Conservation (phyloP, 2,888 invertebrate species). For the Xestoiulus laeticollis region DNA sequence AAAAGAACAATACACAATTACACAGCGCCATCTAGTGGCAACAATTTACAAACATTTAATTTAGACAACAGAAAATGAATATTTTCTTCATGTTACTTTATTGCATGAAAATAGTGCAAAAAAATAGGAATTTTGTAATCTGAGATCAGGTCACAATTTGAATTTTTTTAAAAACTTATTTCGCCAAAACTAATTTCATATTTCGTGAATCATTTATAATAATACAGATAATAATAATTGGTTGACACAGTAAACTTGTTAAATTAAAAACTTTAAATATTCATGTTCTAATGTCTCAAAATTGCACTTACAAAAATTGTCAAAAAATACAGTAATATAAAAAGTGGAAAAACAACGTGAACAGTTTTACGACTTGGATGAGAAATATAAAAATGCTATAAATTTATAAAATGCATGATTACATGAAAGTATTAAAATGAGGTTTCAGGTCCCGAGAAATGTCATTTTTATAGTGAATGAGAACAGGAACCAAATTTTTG, state of each 20-base stretch:
- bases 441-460: constrained; percentile 11
- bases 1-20: too few species aligned
- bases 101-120: too few species aligned
- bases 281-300: not conserved
- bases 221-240: not conserved
- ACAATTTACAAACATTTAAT: not conserved
- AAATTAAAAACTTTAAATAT: not conserved
- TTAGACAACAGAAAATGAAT: not conserved
- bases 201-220: not conserved
- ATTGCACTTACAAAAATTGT: not conserved
- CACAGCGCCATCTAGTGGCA: not conserved
- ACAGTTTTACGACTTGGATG: not conserved
- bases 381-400: not conserved
- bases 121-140: not conserved
- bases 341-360: not conserved
- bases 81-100: not conserved
- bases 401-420: not conserved
- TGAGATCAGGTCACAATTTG: not conserved
- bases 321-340: not conserved
- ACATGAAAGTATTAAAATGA: not conserved
- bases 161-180: not conserved
- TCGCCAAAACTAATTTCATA: not conserved
- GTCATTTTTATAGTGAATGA: not conserved
- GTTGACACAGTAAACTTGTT: not conserved
- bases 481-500: not conserved